Evolutionary conservation across 23 tunicate species (phyloP).

Genomic region (Ascidia mentula): DNA sequence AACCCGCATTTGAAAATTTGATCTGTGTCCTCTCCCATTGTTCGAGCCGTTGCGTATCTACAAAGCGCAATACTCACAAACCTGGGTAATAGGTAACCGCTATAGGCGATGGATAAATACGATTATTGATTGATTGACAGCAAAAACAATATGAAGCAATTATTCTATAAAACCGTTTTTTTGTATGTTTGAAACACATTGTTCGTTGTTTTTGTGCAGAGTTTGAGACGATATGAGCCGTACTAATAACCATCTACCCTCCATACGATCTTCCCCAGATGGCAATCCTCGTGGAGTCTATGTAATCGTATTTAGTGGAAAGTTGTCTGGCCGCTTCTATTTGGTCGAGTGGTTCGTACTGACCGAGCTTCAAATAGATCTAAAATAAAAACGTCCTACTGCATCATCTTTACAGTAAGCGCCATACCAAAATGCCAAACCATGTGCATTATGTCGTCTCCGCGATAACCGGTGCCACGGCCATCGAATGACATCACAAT

Average conservation of each 20-base stretch:
- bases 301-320: constrained; percentile 26
- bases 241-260: constrained; percentile 37
- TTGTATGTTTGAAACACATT: too few relatives aligned
- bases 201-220: not conserved
- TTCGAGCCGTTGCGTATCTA: constrained; percentile 66
- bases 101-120: not conserved
- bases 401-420: not conserved
- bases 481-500: constrained; percentile 92
- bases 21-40: constrained; percentile 49
- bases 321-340: constrained; percentile 62
- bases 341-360: constrained; percentile 91
- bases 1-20: constrained; percentile 53
- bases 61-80: not conserved
- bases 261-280: constrained; percentile 96
- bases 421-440: constrained; percentile 11
- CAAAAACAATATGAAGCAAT: not conserved
- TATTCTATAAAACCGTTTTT: too few relatives aligned
- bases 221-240: not conserved
- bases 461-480: constrained; percentile 87
- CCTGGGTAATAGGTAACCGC: not conserved
- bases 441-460: constrained; percentile 88
- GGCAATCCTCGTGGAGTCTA: constrained; percentile 56
- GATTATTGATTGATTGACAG: not conserved
- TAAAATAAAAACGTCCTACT: not conserved
- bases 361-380: constrained; percentile 77